Evolutionary conservation across 2,888 invertebrate species (phyloP).

Genomic region (Lasioglossum marginatum): DNA sequence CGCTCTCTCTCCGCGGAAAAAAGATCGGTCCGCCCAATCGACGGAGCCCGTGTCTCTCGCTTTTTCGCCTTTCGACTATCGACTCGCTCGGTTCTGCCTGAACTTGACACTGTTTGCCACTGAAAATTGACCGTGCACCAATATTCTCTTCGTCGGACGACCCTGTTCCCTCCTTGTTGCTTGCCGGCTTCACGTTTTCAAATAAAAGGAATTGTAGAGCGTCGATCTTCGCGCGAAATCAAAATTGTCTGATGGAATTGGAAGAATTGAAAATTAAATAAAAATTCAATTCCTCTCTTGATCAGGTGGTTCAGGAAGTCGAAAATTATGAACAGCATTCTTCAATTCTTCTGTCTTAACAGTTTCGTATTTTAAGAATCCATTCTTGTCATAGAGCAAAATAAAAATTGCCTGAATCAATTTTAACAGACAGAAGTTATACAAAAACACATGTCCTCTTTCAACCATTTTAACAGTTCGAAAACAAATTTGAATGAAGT

Average conservation of each 20-base stretch:
- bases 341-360: neutral
- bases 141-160: neutral
- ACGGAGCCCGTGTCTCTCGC: neutral
- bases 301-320: too few species aligned
- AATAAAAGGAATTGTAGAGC: neutral
- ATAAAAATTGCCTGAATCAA: too few species aligned
- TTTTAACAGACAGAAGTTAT: too few species aligned
- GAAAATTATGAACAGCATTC: too few species aligned
- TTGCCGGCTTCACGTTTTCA: neutral
- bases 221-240: neutral
- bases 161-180: neutral
- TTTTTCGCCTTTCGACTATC: neutral
- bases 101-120: neutral
- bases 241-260: neutral
- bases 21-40: neutral
- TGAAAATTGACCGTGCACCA: neutral
- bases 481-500: too few species aligned
- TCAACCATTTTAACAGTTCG: too few species aligned
- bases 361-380: too few species aligned
- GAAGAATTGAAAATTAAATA: neutral
- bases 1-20: neutral
- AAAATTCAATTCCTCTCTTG: neutral
- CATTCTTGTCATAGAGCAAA: too few species aligned
- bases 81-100: neutral
- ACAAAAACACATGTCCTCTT: too few species aligned